Evolutionary conservation across 2,888 invertebrate genomes (phyloP).

Genomic region (Tyria jacobaeae): DNA sequence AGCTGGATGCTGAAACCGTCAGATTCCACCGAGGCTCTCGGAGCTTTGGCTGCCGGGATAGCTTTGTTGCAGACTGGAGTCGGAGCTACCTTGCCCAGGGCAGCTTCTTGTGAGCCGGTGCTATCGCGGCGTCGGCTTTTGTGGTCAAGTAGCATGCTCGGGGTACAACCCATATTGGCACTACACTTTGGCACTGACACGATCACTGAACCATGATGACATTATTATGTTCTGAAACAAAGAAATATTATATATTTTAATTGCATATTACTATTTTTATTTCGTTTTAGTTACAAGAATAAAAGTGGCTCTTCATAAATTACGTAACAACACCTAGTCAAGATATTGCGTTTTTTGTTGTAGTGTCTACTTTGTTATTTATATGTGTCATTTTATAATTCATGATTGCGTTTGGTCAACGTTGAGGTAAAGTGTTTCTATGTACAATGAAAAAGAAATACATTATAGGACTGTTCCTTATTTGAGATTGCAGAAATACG

Average conservation of each 20-base stretch:
- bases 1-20: slow-evolving; percentile 84
- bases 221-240: slow-evolving; percentile 73
- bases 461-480: too few relatives aligned
- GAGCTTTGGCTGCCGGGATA: slow-evolving; percentile 79
- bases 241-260: slow-evolving; percentile 15
- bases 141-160: slow-evolving; percentile 88
- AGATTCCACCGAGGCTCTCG: slow-evolving; percentile 80
- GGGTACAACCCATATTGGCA: slow-evolving; percentile 88
- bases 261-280: neutral
- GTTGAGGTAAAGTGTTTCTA: neutral
- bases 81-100: slow-evolving; percentile 78
- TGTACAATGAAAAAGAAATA: too few relatives aligned
- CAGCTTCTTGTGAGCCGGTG: slow-evolving; percentile 81
- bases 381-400: neutral
- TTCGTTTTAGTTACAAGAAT: neutral
- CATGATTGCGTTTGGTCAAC: neutral
- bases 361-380: neutral
- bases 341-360: too few relatives aligned
- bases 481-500: too few relatives aligned
- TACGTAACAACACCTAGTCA: neutral
- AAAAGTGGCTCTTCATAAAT: neutral
- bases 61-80: slow-evolving; percentile 81
- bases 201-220: slow-evolving; percentile 61
- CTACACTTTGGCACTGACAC: slow-evolving; percentile 81
- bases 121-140: slow-evolving; percentile 87